Base-by-base conservation (phyloP, 2,797 vertebrate genomes). In the Amniataba percoides region DNA sequence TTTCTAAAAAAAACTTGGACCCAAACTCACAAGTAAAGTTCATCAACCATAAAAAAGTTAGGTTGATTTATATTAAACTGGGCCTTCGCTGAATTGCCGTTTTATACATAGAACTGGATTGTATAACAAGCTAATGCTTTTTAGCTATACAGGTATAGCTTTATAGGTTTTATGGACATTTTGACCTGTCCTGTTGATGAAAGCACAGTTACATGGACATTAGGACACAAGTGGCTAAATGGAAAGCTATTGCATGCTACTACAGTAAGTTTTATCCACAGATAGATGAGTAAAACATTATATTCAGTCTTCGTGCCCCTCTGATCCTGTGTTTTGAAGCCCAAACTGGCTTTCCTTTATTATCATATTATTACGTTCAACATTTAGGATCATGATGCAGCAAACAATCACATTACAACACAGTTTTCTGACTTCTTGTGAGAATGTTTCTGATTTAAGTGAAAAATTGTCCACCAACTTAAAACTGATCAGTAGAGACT, bases 191-290 rank as follows among this genome's bases (percentile, higher is more conserved):
- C 45, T 58, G 21, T 34, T 45, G 40, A 81, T 48, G 49, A 31
- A 36, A 61, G 40, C 19, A 53, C 58, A 65, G 60, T 81, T 43
- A 70, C 5, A n/a, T 57, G 58, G 71, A 46, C 27, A 59, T 68
- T 10, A 34, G 34, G 46, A 71, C 51, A 69, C 16, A 58, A 57
- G 45, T 34, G 40, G 23, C 40, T 31, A 19, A 59, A 52, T 68
- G 55, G 42, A 36, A 42, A 49, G 5, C 6, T 39, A 39, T 3
- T 27, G 3, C n/a, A 23, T 39, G 39, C 48, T 34, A n/a, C n/a
- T 14, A n/a, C 53, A 15, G n/a, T 7, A 74, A 12, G n/a, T 23
- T 53, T 39, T 42, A 52, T 61, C 25, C n/a, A 51, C 5, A 45
- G 13, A 25, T 23, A 3, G 40, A 31, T 56, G 40, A 23, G 36